Percentiles rank a stretch among this genome's conserved stretches.
phyloP scores from a whole-genome alignment of 2,113 vertebrate genomes.

The Diphyllodes magnificus region DNA sequence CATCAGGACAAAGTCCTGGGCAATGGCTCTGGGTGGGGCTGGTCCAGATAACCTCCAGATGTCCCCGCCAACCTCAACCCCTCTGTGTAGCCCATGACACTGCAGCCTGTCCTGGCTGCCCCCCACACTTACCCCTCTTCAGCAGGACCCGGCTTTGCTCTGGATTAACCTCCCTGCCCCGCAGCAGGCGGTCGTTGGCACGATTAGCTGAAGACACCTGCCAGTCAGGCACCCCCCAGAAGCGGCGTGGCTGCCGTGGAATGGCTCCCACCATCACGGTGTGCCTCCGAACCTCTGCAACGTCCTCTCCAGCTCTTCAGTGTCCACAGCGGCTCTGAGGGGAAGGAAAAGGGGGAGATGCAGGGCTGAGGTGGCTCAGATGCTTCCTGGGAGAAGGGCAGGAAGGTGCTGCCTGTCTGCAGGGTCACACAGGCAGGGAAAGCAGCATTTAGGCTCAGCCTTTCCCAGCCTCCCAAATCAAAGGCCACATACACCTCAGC shows the following conservation, averaged over 20 bases:
- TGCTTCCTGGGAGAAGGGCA: not conserved
- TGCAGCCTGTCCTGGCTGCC: not conserved
- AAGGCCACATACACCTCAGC: not conserved
- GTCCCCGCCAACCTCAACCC: not conserved
- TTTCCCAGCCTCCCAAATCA: not conserved
- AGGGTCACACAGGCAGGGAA: not conserved
- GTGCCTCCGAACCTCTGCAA: not conserved
- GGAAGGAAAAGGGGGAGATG: not conserved
- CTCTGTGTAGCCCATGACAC: fast-evolving
- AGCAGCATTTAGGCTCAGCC: not conserved
- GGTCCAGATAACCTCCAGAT: not conserved
- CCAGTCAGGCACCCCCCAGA: constrained; percentile 58
- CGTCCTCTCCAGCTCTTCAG: not conserved
- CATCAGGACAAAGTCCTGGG: not conserved
- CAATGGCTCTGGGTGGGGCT: not conserved
- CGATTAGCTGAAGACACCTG: constrained; percentile 43
- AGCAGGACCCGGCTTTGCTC: not conserved
- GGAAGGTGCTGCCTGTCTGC: not conserved
- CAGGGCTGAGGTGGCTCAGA: not conserved
- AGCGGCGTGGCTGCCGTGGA: constrained; percentile 50
- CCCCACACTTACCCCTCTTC: constrained; percentile 11
- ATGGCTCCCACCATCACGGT: constrained; percentile 70
- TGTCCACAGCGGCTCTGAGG: not conserved
- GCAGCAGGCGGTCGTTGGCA: not conserved
- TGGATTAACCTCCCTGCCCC: not conserved